Base-by-base conservation (phyloP, 2,113 vertebrate genomes). In the Lampris megalopsis region DNA sequence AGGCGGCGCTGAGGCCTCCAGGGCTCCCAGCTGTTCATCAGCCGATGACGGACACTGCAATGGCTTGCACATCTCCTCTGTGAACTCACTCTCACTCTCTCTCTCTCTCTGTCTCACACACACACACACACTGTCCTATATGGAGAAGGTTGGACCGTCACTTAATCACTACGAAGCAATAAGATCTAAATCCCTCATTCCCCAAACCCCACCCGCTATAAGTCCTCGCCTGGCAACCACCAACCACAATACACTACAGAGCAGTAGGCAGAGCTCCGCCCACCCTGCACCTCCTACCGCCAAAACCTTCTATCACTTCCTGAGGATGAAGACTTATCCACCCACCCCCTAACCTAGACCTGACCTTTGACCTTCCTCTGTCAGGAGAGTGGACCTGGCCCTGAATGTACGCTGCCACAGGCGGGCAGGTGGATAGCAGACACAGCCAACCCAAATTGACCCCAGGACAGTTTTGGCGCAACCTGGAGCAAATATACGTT, bases 111-210 rank as follows among this genome's bases (percentile, higher is more conserved):
- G 70, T 50, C 93, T 94, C 93, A 4, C 43, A 45, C 43, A 45
- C 43, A 45, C 43, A 45, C 43, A 45, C 43, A 45, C 71, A 75
- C 24, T 24, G 24, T 24, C 24, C 24, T 24, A 24, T 24, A 24
- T 65, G 89, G 87, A 92, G 93, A 93, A 37, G 94, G 94, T 95
- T 95, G 93, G 94, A 92, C 93, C 94, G 91, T 94, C 95, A 97
- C 96, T 96, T 94, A 97, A 95, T 95, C 95, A 93, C 95, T 96
- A 94, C 94, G 95, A 96, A 97, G 96, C 96, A 97, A 97, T 96
- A 97, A 97, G 96, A 94, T 95, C 94, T 94, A 93, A 93, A 89
- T 94, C 94, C 93, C 94, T 93, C 88, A 94, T 92, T 92, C 93
- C 94, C 93, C 88, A 87, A 1, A 4, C 13, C 38, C 13, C 13